Base-by-base conservation (phyloP, 2,113 vertebrate genomes). In the Macrotus californicus region DNA sequence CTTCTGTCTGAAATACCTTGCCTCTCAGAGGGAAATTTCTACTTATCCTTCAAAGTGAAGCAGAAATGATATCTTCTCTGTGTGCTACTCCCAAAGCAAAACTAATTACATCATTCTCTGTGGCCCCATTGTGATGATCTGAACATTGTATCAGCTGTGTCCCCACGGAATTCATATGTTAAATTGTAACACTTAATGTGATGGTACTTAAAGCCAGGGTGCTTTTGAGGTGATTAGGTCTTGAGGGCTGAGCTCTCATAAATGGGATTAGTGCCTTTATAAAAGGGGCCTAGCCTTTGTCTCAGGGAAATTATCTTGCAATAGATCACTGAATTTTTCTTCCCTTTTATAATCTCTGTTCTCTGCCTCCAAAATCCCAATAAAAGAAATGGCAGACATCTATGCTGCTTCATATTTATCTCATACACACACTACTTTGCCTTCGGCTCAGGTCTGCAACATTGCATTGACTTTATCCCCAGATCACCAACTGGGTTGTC, bases 241-340 rank as follows among this genome's bases (percentile, higher is more conserved):
- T 41, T 2, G 21, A 70, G 34, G 64, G 52, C 61, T 48, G 61
- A 90, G n/a, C 50, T 21, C 70, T 61, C 34, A 24, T 69, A 52
- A 39, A 56, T 34, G 34, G 34, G 50, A 22, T 77, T 84, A 69
- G 31, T 48, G 73, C 18, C 39, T 21, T 50, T 41, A 79, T 22
- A 86, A 77, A 59, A 79, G 19, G 21, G 48, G n/a, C 26, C 9
- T 52, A 70, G 61, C 43, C 46, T 94, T 87, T 86, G 19, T 93
- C 59, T 59, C n/a, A 18, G 52, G 67, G 46, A 85, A 89, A 76
- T 94, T 59, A 88, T 85, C 67, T 91, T 95, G 39, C 56, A 79
- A 54, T 54, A 83, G 43, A 26, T 59, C 73, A 80, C 19, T 76
- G 24, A 54, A 66, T 31, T 79, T 88, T 76, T 66, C 7, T 9